Evolutionary conservation across 2,797 vertebrate genomes (phyloP).

Genomic region (Phrynocephalus forsythii): DNA sequence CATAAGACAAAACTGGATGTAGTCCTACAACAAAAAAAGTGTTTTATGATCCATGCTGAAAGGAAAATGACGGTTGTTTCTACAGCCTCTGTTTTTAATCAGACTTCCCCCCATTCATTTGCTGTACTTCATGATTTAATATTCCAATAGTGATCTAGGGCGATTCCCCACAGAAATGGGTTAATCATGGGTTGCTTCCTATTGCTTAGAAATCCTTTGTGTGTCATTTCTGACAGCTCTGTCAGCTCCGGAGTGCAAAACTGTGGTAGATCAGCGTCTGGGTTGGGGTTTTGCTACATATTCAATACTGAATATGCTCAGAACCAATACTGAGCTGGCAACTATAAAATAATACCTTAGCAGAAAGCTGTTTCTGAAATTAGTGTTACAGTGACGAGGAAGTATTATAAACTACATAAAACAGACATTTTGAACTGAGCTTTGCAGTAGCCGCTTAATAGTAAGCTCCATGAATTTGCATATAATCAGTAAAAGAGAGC

Average conservation of each 20-base stretch:
- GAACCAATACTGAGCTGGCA: conserved; percentile 15
- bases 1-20: neutral
- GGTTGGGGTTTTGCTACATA: conserved; percentile 33
- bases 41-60: conserved; percentile 3
- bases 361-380: conserved; percentile 15
- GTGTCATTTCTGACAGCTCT: conserved; percentile 25
- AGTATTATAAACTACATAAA: conserved; percentile 18
- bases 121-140: conserved; percentile 27
- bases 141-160: conserved; percentile 16
- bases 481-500: conserved; percentile 3
- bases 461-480: conserved; percentile 9
- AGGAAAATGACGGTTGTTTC: neutral
- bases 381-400: neutral
- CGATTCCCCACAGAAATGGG: conserved; percentile 34
- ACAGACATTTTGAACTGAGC: conserved; percentile 8
- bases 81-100: conserved; percentile 40
- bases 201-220: conserved; percentile 27
- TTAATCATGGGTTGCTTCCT: conserved; percentile 37
- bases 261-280: neutral
- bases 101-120: conserved; percentile 18
- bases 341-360: conserved; percentile 22
- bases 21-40: neutral
- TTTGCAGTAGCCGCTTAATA: conserved; percentile 36
- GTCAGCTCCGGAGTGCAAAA: conserved; percentile 18
- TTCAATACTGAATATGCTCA: conserved; percentile 4